A percentile compares a stretch with the other conserved stretches of the same genome.
These are phyloP conservation scores for Papilio aristodemus DNA, from an alignment of 1,140 invertebrate genomes.

Conservation along the genomic window DNA sequence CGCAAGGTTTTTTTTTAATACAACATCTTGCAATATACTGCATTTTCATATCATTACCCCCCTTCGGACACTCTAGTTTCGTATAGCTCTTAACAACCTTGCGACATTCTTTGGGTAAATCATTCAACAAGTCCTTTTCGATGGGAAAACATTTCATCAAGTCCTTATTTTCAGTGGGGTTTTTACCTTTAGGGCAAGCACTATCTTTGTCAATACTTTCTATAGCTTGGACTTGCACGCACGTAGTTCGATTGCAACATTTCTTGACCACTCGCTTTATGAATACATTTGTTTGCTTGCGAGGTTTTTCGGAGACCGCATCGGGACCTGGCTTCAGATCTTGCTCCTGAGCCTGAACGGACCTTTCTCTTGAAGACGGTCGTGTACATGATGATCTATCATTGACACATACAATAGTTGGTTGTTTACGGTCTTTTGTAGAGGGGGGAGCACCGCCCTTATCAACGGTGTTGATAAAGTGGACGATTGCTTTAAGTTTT, in stretches of 20 bases:
- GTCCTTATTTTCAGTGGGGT: background rate
- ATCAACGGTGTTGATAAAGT: constrained; percentile 51
- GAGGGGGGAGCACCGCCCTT: constrained; percentile 43
- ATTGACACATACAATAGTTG: constrained; percentile 56
- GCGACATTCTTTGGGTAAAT: constrained; percentile 21
- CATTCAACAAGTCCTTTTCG: constrained; percentile 6
- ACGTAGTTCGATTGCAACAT: constrained; percentile 21
- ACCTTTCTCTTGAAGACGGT: constrained; percentile 2
- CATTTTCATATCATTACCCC: constrained; percentile 7
- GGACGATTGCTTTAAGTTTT: constrained; percentile 45
- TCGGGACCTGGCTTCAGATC: background rate
- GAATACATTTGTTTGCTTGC: constrained; percentile 4
- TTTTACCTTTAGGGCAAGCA: background rate
- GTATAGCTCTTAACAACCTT: constrained; percentile 16
- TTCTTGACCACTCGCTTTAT: constrained; percentile 15
- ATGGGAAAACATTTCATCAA: constrained; percentile 8
- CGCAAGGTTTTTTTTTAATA: constrained; percentile 23
- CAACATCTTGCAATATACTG: constrained; percentile 11
- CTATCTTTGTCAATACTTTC: constrained; percentile 15
- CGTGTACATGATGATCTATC: background rate
- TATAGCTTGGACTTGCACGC: constrained; percentile 26
- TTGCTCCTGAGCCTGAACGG: background rate
- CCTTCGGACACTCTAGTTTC: constrained; percentile 2
- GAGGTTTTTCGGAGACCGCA: background rate
- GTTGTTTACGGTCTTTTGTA: constrained; percentile 53